Base-by-base conservation (phyloP, 2,888 invertebrate genomes). In the Xestia ashworthii region DNA sequence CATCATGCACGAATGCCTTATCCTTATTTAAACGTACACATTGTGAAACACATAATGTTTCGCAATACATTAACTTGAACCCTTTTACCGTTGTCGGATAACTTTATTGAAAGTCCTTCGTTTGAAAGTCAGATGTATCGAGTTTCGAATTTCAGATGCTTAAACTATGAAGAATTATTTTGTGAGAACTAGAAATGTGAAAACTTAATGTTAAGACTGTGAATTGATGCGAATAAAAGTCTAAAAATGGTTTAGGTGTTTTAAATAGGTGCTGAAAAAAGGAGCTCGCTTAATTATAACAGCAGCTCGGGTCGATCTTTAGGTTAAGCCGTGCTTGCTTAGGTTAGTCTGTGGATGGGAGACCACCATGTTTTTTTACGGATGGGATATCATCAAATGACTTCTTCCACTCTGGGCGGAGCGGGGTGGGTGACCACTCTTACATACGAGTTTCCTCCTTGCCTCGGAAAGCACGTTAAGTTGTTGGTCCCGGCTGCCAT, bases 1-100 rank as follows among this genome's bases (percentile, higher is more conserved):
- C 80, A 83, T 85, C 82, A 81, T 87, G 87, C 83, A 84, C 82
- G 74, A 78, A 82, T 82, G 77, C 77, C 58, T 78, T 78, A 78
- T 78, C 72, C 80, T 82, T 77, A 76, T 87, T 86, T 80, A 74
- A 87, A 80, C 64, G 55, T 67, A 75, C 76, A 81, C 74, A 71
- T 74, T 73, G 66, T 71, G 67, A 82, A 83, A 74, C 58, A 74
- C 67, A 78, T 76, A 78, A 78, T 76, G 69, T 81, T 74, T 76
- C 50, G 58, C 74, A 70, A 78, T 81, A 81, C 55, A 69, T 66
- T 53, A 65, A 78, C 70, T 72, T 66, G 11, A 67, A 72, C 71
- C 81, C 69, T 80, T 85, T 78, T 70, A 76, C 78, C 60, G 48
- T 73, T 76, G 25, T 74, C 25, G 14, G 60, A 67, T 66, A 81